A percentile compares a stretch with the other conserved stretches of the same genome.
Conservation (phyloP, 64 coral and sea anemone genomes). For the Montipora cactus region DNA sequence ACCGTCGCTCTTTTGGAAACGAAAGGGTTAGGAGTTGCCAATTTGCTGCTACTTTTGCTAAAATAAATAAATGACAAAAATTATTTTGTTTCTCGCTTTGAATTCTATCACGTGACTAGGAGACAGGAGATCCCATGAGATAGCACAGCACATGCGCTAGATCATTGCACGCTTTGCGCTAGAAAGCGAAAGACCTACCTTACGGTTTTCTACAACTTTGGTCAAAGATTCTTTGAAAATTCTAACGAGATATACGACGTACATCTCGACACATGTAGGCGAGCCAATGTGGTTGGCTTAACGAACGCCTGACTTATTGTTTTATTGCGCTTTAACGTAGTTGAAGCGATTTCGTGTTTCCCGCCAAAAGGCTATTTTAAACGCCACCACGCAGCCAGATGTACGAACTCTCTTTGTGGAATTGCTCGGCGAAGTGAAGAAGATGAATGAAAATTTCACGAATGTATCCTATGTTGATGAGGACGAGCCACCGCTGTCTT, state of each 20-base stretch:
- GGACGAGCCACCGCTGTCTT: no score
- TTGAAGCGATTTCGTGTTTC: no score
- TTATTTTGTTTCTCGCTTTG: no score
- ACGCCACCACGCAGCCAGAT: no score
- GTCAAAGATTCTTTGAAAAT: neutral
- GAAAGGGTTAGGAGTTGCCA: no score
- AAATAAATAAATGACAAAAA: no score
- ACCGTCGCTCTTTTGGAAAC: no score
- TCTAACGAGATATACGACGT: neutral
- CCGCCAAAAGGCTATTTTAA: no score
- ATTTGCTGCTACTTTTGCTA: no score
- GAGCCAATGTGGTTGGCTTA: neutral
- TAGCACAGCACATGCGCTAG: neutral
- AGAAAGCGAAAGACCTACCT: no score
- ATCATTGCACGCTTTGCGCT: neutral
- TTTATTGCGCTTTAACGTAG: no score
- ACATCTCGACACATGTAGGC: neutral
- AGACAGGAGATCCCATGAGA: no score
- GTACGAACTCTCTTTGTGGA: neutral
- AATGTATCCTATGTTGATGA: neutral
- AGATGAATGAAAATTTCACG: constrained; percentile 14
- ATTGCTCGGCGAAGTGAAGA: constrained; percentile 1
- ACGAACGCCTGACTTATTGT: neutral
- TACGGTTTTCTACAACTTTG: neutral
- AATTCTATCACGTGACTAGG: constrained; percentile 11